Evolutionary conservation across 2,797 vertebrate genomes (phyloP).

Genomic region (Gymnopithys bicolor): DNA sequence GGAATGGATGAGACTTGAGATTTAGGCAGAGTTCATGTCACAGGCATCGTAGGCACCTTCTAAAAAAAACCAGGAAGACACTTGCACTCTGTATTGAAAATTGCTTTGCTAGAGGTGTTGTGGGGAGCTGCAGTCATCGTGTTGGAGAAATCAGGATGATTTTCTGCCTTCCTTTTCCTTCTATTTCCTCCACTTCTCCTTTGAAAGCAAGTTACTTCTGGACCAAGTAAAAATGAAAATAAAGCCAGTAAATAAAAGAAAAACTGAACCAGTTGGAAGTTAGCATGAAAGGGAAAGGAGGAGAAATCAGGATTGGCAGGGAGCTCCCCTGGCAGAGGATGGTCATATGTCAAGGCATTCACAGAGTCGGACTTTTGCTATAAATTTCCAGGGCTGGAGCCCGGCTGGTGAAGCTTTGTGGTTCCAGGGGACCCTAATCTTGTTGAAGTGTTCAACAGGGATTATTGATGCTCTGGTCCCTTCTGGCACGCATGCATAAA

Average conservation of each 20-base stretch:
- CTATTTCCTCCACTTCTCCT: not conserved
- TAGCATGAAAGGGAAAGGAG: slow-evolving; percentile 15
- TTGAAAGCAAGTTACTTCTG: slow-evolving; percentile 17
- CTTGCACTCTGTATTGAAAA: not conserved
- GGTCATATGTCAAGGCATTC: not conserved
- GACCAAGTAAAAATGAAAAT: not conserved
- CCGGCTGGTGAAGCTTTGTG: not conserved
- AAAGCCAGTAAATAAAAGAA: slow-evolving; percentile 30
- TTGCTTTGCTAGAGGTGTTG: not conserved
- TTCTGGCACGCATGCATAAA: not conserved
- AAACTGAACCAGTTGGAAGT: slow-evolving; percentile 33
- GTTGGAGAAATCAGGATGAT: not conserved
- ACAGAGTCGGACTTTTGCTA: not conserved
- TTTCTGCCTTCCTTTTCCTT: not conserved
- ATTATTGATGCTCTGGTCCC: not conserved
- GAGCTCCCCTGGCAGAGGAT: slow-evolving; percentile 6
- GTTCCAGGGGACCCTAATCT: not conserved
- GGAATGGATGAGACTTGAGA: not conserved
- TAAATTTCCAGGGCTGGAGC: not conserved
- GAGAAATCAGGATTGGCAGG: not conserved
- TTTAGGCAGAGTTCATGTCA: not conserved
- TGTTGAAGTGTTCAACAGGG: not conserved
- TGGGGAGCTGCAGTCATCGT: not conserved
- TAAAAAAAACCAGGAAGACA: not conserved
- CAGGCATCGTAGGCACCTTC: not conserved